Evolutionary conservation across 2,797 vertebrate species (phyloP).

Genomic region (Sandelia bainsii): DNA sequence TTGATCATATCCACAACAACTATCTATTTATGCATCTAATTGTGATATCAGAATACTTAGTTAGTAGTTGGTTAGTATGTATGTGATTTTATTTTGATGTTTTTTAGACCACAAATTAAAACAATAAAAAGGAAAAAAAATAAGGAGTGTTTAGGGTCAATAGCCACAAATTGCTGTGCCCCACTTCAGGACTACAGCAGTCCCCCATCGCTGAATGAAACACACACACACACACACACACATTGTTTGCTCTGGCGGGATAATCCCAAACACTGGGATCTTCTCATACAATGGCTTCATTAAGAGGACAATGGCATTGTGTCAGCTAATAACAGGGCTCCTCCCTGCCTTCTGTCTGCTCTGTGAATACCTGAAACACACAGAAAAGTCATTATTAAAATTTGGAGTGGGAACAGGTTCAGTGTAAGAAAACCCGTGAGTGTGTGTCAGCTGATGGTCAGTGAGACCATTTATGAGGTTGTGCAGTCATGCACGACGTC

Average conservation of each 20-base stretch:
- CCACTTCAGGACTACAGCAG: slow-evolving; percentile 4
- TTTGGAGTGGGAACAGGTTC: slow-evolving; percentile 14
- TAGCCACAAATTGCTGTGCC: not conserved
- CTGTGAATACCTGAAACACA: slow-evolving; percentile 54
- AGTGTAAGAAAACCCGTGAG: not conserved
- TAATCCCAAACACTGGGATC: slow-evolving; percentile 71
- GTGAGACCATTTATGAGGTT: slow-evolving; percentile 3
- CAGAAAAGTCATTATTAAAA: slow-evolving; percentile 29
- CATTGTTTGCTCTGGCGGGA: slow-evolving; percentile 64
- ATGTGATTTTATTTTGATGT: no score
- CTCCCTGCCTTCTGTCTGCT: slow-evolving; percentile 69
- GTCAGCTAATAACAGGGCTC: slow-evolving; percentile 73
- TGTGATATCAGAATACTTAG: no score
- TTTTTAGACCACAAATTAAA: not conserved
- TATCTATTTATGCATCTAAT: no score
- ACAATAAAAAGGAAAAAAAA: not conserved
- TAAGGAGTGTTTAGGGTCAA: slow-evolving; percentile 1
- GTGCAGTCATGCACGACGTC: slow-evolving; percentile 17
- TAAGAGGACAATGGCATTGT: slow-evolving; percentile 79
- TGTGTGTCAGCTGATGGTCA: slow-evolving; percentile 8
- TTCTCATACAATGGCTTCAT: slow-evolving; percentile 77
- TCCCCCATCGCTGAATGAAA: slow-evolving; percentile 12
- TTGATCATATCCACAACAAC: no score
- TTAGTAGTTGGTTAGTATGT: no score
- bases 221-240: slow-evolving; percentile 53